Conservation (phyloP, 2,113 vertebrate genomes). For the Lasiurus cinereus region DNA sequence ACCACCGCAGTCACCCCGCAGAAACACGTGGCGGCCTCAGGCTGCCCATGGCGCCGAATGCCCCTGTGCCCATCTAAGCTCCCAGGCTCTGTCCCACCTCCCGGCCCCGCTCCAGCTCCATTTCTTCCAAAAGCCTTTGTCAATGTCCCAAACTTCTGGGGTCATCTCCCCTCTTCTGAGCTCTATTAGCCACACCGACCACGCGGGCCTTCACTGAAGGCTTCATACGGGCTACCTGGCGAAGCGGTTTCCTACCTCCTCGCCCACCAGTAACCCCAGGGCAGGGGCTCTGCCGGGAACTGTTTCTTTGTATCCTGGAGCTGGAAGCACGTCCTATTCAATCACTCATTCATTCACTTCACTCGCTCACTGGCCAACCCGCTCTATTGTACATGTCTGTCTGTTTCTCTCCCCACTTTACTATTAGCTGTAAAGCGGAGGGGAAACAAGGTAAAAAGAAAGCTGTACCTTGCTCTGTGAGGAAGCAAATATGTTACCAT, state of each 20-base stretch:
- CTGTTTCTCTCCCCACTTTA: constrained; percentile 11
- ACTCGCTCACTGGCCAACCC: background rate
- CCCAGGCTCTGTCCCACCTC: background rate
- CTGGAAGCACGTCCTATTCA: background rate
- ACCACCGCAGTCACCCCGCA: background rate
- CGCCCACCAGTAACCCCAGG: background rate
- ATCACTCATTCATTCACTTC: constrained; percentile 9
- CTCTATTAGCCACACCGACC: background rate
- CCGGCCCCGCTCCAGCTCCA: background rate
- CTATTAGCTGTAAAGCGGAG: background rate
- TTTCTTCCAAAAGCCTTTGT: constrained; percentile 48
- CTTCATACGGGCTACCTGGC: background rate
- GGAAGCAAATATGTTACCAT: constrained; percentile 34
- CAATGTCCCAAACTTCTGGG: background rate
- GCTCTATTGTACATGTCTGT: background rate
- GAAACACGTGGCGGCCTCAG: background rate
- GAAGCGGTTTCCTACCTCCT: background rate
- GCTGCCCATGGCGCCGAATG: background rate
- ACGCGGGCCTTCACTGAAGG: background rate
- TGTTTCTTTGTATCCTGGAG: background rate
- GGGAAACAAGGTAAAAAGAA: background rate
- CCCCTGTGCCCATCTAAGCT: background rate
- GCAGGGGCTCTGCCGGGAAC: background rate
- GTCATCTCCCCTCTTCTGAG: background rate
- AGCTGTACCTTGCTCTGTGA: background rate